Conservation (phyloP, 2,113 vertebrate species). For the Perca flavescens region DNA sequence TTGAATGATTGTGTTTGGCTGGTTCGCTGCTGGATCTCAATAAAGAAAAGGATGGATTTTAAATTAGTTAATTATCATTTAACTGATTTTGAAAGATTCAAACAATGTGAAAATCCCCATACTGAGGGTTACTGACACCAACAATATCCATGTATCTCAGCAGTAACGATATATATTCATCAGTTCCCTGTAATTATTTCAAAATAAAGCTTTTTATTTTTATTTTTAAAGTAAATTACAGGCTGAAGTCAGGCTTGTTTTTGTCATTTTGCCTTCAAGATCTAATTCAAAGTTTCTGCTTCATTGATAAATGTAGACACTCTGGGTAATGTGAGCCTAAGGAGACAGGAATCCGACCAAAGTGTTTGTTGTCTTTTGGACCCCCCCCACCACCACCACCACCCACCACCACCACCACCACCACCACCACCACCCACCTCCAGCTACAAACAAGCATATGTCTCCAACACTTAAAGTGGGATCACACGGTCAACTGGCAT, state of each 20-base stretch:
- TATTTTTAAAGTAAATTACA: neutral
- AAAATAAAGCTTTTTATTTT: neutral
- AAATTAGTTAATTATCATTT: too few relatives aligned
- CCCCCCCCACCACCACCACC: too few relatives aligned
- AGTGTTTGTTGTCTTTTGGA: too few relatives aligned
- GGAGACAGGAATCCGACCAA: too few relatives aligned
- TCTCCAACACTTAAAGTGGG: neutral
- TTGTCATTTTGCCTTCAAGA: neutral
- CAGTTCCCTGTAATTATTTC: slow-evolving; percentile 1
- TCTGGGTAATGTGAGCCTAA: neutral
- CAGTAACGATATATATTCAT: too few relatives aligned
- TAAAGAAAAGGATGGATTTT: neutral
- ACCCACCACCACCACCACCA: too few relatives aligned
- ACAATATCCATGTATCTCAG: neutral
- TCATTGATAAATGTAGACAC: neutral
- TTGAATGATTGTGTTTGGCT: too few relatives aligned
- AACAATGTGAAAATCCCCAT: too few relatives aligned
- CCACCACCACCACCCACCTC: too few relatives aligned
- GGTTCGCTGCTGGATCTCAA: neutral
- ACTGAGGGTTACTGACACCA: neutral
- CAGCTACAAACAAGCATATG: neutral
- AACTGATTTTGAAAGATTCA: neutral
- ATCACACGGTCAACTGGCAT: neutral
- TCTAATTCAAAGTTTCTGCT: neutral
- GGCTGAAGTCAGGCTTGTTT: neutral